A percentile compares a stretch with the other conserved stretches of the same genome.
Evolutionary conservation across 2,888 invertebrate genomes (phyloP).

Genomic region (Anthrax anthrax): DNA sequence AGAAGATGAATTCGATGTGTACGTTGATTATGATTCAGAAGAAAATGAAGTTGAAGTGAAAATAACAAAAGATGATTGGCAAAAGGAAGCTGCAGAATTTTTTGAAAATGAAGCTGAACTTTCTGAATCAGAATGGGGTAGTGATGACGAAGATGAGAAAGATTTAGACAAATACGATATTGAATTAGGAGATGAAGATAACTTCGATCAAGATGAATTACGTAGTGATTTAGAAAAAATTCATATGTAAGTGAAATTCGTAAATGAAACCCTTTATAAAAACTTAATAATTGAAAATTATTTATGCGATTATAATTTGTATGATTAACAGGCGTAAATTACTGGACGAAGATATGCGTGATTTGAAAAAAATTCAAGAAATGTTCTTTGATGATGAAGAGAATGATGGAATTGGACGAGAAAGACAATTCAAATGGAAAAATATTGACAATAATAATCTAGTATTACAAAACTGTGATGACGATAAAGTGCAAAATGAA

Average conservation of each 20-base stretch:
- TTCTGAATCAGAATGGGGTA: constrained; percentile 81
- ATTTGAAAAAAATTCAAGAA: constrained; percentile 72
- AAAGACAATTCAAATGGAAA: constrained; percentile 75
- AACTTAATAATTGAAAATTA: background rate
- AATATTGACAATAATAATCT: constrained; percentile 46
- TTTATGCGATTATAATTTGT: background rate
- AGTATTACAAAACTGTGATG: constrained; percentile 25
- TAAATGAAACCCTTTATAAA: too few species aligned
- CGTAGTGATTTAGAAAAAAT: constrained; percentile 67
- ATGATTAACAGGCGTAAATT: constrained; percentile 48
- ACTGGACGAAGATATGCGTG: constrained; percentile 75
- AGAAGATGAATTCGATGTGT: constrained; percentile 33
- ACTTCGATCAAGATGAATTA: constrained; percentile 64
- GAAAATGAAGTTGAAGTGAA: constrained; percentile 55
- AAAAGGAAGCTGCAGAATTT: constrained; percentile 49
- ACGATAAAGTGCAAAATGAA: constrained; percentile 41
- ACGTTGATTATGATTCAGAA: constrained; percentile 68
- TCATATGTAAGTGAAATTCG: constrained; percentile 64
- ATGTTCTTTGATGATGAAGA: constrained; percentile 79
- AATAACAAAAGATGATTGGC: constrained; percentile 26
- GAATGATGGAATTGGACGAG: constrained; percentile 60
- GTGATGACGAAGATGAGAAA: constrained; percentile 76
- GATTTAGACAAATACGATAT: constrained; percentile 65
- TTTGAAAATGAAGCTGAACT: constrained; percentile 84
- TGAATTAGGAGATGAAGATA: constrained; percentile 74